Conservation (phyloP, 2,888 invertebrate genomes). For the Thyatira batis region DNA sequence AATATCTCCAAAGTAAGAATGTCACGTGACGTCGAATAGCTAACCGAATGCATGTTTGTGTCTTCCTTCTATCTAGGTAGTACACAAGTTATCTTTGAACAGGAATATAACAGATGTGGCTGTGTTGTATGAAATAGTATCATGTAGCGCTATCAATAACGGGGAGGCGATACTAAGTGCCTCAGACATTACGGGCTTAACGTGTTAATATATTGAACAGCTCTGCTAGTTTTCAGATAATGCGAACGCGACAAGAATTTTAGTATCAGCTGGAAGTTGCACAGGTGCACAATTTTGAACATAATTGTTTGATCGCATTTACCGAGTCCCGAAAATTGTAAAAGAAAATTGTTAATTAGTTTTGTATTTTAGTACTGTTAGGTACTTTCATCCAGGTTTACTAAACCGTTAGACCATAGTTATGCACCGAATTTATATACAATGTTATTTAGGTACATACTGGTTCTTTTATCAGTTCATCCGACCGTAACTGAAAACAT, state of each 20-base stretch:
- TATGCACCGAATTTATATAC: neutral
- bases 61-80: too few species aligned
- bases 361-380: too few species aligned
- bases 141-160: conserved; percentile 47
- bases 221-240: conserved; percentile 47
- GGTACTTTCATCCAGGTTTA: too few species aligned
- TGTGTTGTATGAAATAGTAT: conserved; percentile 38
- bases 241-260: conserved; percentile 43
- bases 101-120: conserved; percentile 33
- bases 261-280: conserved; percentile 37
- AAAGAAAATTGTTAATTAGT: too few species aligned
- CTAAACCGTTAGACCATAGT: too few species aligned
- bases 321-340: neutral
- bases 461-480: conserved; percentile 8
- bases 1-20: neutral
- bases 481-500: conserved; percentile 31
- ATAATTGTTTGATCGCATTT: too few species aligned
- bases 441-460: neutral
- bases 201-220: conserved; percentile 58
- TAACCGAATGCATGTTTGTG: neutral
- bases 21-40: neutral
- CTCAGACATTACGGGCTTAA: conserved; percentile 57
- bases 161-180: conserved; percentile 51
- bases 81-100: conserved; percentile 3
- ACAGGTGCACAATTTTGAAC: neutral